A percentile compares a stretch with the other conserved stretches of the same genome.
These are phyloP conservation scores for Cerastoderma edule DNA, from an alignment of 2,888 invertebrate species.

Conservation along the genomic window DNA sequence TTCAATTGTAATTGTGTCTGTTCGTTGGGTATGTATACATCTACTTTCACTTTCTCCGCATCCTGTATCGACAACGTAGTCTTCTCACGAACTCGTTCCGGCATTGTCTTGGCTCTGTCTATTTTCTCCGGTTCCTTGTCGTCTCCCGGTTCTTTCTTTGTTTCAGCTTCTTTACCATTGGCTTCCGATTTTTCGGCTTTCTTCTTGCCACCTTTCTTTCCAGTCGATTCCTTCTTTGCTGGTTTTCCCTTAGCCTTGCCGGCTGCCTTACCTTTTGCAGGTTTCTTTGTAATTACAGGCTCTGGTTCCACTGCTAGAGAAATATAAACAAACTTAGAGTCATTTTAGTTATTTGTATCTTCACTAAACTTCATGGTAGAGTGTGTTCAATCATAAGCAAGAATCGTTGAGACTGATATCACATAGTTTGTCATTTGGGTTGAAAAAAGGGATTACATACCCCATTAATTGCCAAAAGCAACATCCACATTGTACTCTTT, in stretches of 20 bases:
- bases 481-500: no score
- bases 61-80: conserved; percentile 48
- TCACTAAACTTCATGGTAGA: no score
- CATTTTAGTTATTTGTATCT: no score
- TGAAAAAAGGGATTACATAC: no score
- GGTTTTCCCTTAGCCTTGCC: conserved; percentile 32
- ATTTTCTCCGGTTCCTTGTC: conserved; percentile 15
- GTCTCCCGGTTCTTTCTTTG: conserved; percentile 5
- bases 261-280: conserved; percentile 17
- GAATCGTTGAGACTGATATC: no score
- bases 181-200: conserved; percentile 16
- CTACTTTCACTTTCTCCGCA: conserved; percentile 53
- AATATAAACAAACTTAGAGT: no score
- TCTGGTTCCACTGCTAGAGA: conserved; percentile 21
- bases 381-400: no score
- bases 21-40: conserved; percentile 55
- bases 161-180: conserved; percentile 17
- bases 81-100: conserved; percentile 42
- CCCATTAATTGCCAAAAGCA: no score
- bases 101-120: conserved; percentile 54
- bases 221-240: conserved; percentile 26
- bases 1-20: conserved; percentile 44
- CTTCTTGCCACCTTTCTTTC: conserved; percentile 15
- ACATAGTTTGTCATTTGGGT: no score
- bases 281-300: not conserved